Evolutionary conservation across 2,797 vertebrate genomes (phyloP).

Genomic region (Hydrocynus forskahlii): DNA sequence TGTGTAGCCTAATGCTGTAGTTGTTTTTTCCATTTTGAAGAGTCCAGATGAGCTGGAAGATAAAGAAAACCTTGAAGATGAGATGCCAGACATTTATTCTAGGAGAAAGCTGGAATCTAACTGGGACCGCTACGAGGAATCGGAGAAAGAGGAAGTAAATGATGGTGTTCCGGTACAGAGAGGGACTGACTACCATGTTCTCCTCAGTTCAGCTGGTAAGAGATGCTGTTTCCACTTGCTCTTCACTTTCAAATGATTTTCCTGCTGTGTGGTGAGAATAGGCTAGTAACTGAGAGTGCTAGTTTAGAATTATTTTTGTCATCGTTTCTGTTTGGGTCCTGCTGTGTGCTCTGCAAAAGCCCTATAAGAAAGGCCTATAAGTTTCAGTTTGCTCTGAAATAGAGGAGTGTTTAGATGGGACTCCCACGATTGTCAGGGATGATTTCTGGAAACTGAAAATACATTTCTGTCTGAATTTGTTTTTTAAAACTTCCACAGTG

Average conservation of each 20-base stretch:
- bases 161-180: constrained; percentile 80
- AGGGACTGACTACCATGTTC: constrained; percentile 87
- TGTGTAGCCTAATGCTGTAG: not conserved
- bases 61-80: constrained; percentile 70
- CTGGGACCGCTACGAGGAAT: constrained; percentile 88
- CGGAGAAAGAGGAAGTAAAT: constrained; percentile 60
- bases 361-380: not conserved
- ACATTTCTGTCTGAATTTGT: no score
- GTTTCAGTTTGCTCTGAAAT: constrained; percentile 19
- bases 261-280: constrained; percentile 12
- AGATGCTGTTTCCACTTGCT: not conserved
- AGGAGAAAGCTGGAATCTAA: constrained; percentile 90
- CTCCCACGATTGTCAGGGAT: not conserved
- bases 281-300: constrained; percentile 14
- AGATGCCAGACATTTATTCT: constrained; percentile 77
- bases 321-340: constrained; percentile 10
- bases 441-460: no score
- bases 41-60: constrained; percentile 62
- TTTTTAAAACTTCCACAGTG: no score
- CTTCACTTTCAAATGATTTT: constrained; percentile 33
- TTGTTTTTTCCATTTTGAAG: constrained; percentile 55
- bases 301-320: constrained; percentile 31
- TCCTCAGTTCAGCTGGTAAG: constrained; percentile 87
- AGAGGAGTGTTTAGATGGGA: not conserved
- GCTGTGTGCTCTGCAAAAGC: constrained; percentile 12